Base-by-base conservation (phyloP, 1,140 invertebrate species). In the Drosophila punjabiensis region DNA sequence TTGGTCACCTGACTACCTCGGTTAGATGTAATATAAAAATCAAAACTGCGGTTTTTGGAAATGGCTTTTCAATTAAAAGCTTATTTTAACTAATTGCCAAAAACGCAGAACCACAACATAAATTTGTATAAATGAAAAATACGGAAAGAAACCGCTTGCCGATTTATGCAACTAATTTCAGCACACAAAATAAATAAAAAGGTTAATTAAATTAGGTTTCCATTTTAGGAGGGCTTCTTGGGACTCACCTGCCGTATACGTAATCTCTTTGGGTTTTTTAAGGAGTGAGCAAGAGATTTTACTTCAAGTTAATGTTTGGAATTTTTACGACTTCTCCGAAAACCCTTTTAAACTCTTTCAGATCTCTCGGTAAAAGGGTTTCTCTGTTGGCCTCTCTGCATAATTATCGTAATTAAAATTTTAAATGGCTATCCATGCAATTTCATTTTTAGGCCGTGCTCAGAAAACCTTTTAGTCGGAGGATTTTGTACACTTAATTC, bases 11-110 rank as follows among this genome's bases (percentile, higher is more conserved):
- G 18, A 35, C 13, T n/a, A 11, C 20, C 5, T 30, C 13, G 63
- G 28, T 48, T 39, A 13, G n/a, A 28, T 28, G 32, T 16, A 50
- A 68, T 63, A 67, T 60, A 20, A 60, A 73, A 69, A 73, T 81
- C 48, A 43, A 70, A 81, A 75, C 41, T 70, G 79, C 28, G 65
- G 65, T 58, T 69, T 63, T 62, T 37, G 35, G 16, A 3, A 30
- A 48, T 39, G 39, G 3, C 35, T 16, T 55, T 81, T 56, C 64
- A 81, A 84, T 67, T 41, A 63, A 39, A 52, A 59, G 50, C 65
- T 66, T 68, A 85, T 89, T 85, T 84, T 67, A 73, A 71, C 78
- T 89, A 88, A 88, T 88, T 88, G 81, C 30, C 53, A 37, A 18
- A 39, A 62, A 71, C 39, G 32, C 55, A 52, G 33, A 48, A 33